Evolutionary conservation across 2,113 vertebrate species (phyloP).

Genomic region (Tricholaema leucomelas): DNA sequence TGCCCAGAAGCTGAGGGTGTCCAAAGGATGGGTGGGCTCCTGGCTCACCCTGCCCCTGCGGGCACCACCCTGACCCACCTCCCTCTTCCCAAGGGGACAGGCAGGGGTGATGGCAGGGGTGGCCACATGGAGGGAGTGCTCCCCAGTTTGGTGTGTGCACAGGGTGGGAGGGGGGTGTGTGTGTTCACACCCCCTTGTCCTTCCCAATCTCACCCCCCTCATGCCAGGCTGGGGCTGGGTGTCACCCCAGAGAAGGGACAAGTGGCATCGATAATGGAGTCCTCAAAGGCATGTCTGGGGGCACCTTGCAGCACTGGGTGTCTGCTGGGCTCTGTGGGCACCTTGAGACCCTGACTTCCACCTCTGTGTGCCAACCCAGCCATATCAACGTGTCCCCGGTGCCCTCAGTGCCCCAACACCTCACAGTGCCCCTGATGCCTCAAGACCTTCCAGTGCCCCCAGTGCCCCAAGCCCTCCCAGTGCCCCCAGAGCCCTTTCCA

Average conservation of each 20-base stretch:
- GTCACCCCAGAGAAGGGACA: neutral
- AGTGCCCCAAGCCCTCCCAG: neutral
- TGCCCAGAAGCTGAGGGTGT: neutral
- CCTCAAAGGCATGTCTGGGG: too few species aligned
- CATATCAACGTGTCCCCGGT: neutral
- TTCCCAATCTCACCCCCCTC: neutral
- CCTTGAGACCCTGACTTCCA: fast-evolving
- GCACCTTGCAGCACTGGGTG: neutral
- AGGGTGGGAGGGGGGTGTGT: neutral
- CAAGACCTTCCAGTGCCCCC: neutral
- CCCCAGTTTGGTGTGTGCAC: fast-evolving
- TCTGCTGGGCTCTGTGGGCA: neutral
- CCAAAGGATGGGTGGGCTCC: fast-evolving
- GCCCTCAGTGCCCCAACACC: neutral
- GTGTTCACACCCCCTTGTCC: neutral
- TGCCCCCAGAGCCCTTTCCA: neutral
- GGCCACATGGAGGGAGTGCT: neutral
- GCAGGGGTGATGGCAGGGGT: neutral
- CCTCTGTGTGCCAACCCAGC: neutral
- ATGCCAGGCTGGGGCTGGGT: neutral
- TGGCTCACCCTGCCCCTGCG: neutral
- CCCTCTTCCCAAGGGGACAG: neutral
- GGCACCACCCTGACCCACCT: neutral
- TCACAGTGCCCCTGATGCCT: too few species aligned
- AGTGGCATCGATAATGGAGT: neutral